These are phyloP conservation scores for Raphicerus campestris DNA, from an alignment of 2,113 vertebrate genomes.

Conservation along the genomic window DNA sequence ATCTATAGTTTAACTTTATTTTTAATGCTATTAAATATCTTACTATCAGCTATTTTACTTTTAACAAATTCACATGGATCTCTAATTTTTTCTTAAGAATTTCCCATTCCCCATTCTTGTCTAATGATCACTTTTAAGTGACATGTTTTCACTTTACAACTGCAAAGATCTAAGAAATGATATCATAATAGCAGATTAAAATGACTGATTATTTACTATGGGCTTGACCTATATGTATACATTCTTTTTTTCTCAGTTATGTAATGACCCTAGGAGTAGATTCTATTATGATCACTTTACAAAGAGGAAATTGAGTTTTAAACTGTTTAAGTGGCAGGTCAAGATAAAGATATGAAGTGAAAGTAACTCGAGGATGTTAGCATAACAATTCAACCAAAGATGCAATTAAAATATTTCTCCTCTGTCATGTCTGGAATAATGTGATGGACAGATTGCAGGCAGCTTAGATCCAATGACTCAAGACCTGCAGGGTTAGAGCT, in stretches of 20 bases:
- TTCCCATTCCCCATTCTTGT: not conserved
- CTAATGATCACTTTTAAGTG: not conserved
- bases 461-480: not conserved
- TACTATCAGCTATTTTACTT: not conserved
- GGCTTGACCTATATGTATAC: not conserved
- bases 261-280: not conserved
- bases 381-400: not conserved
- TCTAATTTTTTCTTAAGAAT: not conserved
- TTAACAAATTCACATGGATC: not conserved
- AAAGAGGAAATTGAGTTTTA: not conserved
- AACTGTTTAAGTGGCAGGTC: not conserved
- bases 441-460: not conserved
- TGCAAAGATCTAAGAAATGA: not conserved
- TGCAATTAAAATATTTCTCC: not conserved
- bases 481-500: not conserved
- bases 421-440: not conserved
- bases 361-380: not conserved
- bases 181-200: not conserved
- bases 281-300: not conserved
- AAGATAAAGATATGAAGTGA: not conserved
- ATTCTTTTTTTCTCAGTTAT: not conserved
- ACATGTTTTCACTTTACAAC: not conserved
- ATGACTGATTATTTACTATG: not conserved
- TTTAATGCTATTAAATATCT: not conserved
- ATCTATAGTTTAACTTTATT: not conserved